Evolutionary conservation across 2,113 vertebrate species (phyloP), one percentile per base, ranked within the genome.

Genomic region (Silurus meridionalis): DNA sequence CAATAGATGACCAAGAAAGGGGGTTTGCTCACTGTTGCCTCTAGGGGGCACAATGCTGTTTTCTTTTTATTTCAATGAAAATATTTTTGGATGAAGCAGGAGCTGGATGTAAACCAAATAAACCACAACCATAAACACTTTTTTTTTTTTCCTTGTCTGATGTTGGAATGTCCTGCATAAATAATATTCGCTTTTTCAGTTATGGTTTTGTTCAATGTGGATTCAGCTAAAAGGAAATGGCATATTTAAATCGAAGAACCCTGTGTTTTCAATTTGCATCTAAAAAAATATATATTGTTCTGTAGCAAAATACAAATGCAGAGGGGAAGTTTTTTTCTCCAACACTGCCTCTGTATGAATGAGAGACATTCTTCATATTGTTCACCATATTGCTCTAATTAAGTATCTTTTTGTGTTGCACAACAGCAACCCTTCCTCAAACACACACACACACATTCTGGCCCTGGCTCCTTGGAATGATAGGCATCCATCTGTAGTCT

Each of bases 401-500:
- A 85, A 83, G 72, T 82, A 48, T 82, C 53, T 85, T 14, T 86
- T 23, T 72, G n/a, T 77, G 17, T 5, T 55, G 55, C 21, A 63
- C 83, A 55, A 37, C 21, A 58, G 71, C 37, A 74, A 52, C 72
- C 7, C 63, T 66, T 74, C 8, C 3, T n/a, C 66, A 72, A 21
- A 57, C 19, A 61, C 48, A 74, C 48, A 23, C 58, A 67, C 57
- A 96, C 95, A 95, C 92, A 92, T 87, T 83, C 93, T 93, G 90
- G 90, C 90, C 93, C 93, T 91, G 91, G 74, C 90, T 86, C 94
- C 93, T 92, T 95, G 96, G 97, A 98, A 97, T 98, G 96, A 97
- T 95, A 95, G 96, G 97, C 96, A 97, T 99, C 96, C 94, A 92
- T 95, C 93, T 89, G 91, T 92, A 93, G 94, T 92, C 91, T 91